These are phyloP conservation scores for Drosophila bipectinata DNA, from an alignment of 1,140 invertebrate species.

Conservation along the genomic window DNA sequence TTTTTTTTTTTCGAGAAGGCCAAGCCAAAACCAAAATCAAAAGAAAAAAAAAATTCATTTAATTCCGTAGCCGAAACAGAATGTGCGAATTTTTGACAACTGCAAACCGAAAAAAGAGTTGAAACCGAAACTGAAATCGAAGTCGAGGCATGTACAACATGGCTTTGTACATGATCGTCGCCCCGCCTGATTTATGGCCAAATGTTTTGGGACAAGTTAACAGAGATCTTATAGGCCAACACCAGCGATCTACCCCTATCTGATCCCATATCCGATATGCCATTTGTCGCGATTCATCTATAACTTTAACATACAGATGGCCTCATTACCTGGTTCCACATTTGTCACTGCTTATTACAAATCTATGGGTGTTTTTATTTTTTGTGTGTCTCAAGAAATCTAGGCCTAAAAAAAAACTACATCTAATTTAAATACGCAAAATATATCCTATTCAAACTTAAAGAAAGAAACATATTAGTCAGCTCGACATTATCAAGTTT, in stretches of 20 bases:
- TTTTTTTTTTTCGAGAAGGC: slow-evolving; percentile 21
- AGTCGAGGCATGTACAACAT: slow-evolving; percentile 57
- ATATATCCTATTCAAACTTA: not conserved
- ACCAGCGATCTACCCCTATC: slow-evolving; percentile 7
- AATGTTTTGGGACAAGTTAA: slow-evolving; percentile 33
- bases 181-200: slow-evolving; percentile 42
- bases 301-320: slow-evolving; percentile 38
- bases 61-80: slow-evolving; percentile 1
- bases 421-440: slow-evolving; percentile 6
- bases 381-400: not conserved
- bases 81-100: slow-evolving; percentile 79
- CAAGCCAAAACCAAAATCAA: slow-evolving; percentile 10
- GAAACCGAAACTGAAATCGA: slow-evolving; percentile 28
- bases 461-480: too few relatives aligned
- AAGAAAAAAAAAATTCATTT: slow-evolving; percentile 12
- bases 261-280: not conserved
- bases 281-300: slow-evolving; percentile 30
- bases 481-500: too few relatives aligned
- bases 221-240: slow-evolving; percentile 16
- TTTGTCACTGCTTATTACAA: not conserved
- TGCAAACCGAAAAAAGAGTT: slow-evolving; percentile 33
- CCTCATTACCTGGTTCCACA: slow-evolving; percentile 19
- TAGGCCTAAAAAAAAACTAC: not conserved
- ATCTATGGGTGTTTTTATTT: too few relatives aligned
- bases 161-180: slow-evolving; percentile 48